Evolutionary conservation across 2,888 invertebrate species (phyloP).

Genomic region (Plebejus argus): DNA sequence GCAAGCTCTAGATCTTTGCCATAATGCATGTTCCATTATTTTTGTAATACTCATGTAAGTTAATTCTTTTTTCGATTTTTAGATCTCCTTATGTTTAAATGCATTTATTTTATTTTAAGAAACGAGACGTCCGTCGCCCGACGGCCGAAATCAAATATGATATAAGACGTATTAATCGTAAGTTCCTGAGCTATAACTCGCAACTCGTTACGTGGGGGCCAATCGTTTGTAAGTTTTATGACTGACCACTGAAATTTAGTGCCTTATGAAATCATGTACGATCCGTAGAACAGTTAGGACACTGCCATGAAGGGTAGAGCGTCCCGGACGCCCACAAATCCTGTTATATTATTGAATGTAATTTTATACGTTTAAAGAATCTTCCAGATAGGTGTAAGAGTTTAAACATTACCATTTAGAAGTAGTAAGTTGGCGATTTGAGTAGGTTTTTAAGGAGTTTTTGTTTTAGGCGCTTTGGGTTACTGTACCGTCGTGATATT

Average conservation of each 20-base stretch:
- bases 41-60: slow-evolving; percentile 79
- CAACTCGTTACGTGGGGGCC: slow-evolving; percentile 60
- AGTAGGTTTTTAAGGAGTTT: slow-evolving; percentile 31
- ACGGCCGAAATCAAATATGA: slow-evolving; percentile 53
- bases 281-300: slow-evolving; percentile 52
- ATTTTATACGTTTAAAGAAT: slow-evolving; percentile 48
- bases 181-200: slow-evolving; percentile 64
- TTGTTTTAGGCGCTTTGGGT: slow-evolving; percentile 28
- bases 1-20: slow-evolving; percentile 79
- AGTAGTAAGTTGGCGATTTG: slow-evolving; percentile 61
- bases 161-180: slow-evolving; percentile 50
- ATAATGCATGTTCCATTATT: slow-evolving; percentile 81
- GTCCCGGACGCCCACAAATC: slow-evolving; percentile 49
- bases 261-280: slow-evolving; percentile 62
- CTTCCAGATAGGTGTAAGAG: slow-evolving; percentile 75
- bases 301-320: slow-evolving; percentile 59
- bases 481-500: slow-evolving; percentile 30
- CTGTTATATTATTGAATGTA: slow-evolving; percentile 56
- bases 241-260: slow-evolving; percentile 56
- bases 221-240: slow-evolving; percentile 54
- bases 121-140: slow-evolving; percentile 56
- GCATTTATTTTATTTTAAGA: slow-evolving; percentile 76
- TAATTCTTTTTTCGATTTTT: slow-evolving; percentile 74
- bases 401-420: slow-evolving; percentile 79
- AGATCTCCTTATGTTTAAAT: slow-evolving; percentile 79